Evolutionary conservation across 2,888 invertebrate species (phyloP), one percentile per base, ranked within the genome.

Genomic region (Platerodrilus igneus): DNA sequence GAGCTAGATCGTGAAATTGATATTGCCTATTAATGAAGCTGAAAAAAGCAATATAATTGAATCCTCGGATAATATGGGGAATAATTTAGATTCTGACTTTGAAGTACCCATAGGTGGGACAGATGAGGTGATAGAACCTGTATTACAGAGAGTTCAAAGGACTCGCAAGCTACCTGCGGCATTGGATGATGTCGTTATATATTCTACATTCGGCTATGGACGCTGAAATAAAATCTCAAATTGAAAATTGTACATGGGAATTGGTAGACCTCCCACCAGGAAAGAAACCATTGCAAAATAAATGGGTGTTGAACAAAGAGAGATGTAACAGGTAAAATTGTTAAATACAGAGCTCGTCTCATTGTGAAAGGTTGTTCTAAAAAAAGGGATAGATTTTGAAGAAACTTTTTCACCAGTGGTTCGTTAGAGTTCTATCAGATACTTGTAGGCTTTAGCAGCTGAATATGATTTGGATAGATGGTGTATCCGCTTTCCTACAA

Each of bases 181-280:
- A n/a, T n/a, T n/a, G n/a, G n/a, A n/a, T n/a, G n/a, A n/a, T n/a
- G n/a, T n/a, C n/a, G n/a, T n/a, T n/a, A n/a, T n/a, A n/a, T n/a
- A n/a, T n/a, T n/a, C n/a, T n/a, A n/a, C n/a, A n/a, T n/a, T n/a
- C 57, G 58, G 41, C 41, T 4, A 37, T 41, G 37, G 8, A 2
- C 10, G 37, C 37, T 10, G 37, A 37, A 16, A 11, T 41, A 3
- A 37, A 37, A 20, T 28, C 25, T 5, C 37, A 37, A 9, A 23
- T 29, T 13, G 15, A 19, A 29, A 37, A 41, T 17, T 7, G 31
- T 8, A 37, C 31, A n/a, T 41, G 30, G 32, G 37, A 37, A 14
- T 10, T 30, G 6, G 25, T 31, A 1, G 31, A 31, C 23, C 9
- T 17, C 5, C 41, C 32, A 18, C 9, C 2, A 18, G 19, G 11